Conservation (phyloP, 2,797 vertebrate species). For the Muscicapa striata region DNA sequence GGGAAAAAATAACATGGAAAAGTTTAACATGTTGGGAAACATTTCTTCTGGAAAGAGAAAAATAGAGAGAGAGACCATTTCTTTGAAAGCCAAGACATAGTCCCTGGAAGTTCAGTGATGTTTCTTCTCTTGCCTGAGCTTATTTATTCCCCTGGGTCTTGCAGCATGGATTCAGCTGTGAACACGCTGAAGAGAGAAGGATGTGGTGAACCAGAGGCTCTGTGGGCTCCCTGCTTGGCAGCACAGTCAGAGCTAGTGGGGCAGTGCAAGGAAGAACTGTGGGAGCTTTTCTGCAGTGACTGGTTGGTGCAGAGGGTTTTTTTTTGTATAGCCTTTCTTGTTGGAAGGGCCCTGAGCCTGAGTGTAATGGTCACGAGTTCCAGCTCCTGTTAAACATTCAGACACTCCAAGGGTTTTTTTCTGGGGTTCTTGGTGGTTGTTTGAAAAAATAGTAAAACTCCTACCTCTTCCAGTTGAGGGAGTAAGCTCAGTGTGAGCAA, state of each 20-base stretch:
- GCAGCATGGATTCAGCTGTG: conserved; percentile 7
- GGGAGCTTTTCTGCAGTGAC: not conserved
- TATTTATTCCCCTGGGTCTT: not conserved
- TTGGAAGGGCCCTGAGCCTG: not conserved
- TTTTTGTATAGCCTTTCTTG: not conserved
- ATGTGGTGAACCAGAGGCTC: conserved; percentile 45
- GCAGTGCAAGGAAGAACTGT: not conserved
- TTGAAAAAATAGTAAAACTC: not conserved
- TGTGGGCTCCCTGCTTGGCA: conserved; percentile 29
- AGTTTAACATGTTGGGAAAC: conserved; percentile 13
- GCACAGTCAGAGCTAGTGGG: not conserved
- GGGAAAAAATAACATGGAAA: not conserved
- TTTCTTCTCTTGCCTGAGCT: not conserved
- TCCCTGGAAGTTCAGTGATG: conserved; percentile 20
- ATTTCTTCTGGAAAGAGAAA: conserved; percentile 24
- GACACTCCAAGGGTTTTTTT: not conserved
- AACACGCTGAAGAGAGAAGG: not conserved
- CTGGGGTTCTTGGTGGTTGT: not conserved
- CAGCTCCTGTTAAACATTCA: not conserved
- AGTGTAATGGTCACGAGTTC: not conserved
- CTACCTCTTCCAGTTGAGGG: not conserved
- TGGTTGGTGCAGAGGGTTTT: not conserved
- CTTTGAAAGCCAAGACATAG: conserved; percentile 36
- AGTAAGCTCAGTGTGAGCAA: not conserved
- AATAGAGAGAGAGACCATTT: not conserved